These are phyloP conservation scores for Gymnarchus niloticus DNA, from an alignment of 2,113 vertebrate species.

Conservation along the genomic window DNA sequence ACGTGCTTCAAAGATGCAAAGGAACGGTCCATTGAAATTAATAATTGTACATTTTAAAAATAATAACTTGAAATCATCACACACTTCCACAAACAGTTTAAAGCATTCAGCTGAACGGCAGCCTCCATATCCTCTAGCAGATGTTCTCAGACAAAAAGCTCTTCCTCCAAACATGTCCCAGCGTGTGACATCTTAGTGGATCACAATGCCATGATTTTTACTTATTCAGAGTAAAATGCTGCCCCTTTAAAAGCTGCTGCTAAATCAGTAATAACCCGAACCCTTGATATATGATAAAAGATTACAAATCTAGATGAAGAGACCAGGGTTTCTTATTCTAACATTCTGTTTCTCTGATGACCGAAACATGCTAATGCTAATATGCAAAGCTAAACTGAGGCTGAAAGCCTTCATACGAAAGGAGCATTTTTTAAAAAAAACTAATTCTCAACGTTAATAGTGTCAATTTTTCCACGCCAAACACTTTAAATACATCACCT, in stretches of 20 bases:
- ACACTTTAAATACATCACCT: not conserved
- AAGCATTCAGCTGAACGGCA: not conserved
- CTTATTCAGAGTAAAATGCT: not conserved
- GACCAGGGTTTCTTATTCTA: not conserved
- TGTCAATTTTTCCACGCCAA: not conserved
- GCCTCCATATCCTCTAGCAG: not conserved
- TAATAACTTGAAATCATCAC: not conserved
- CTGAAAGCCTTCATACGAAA: not conserved
- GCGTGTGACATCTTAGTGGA: not conserved
- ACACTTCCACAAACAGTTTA: not conserved
- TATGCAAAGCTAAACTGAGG: slow-evolving; percentile 6
- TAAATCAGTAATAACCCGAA: not conserved
- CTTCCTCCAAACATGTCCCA: not conserved
- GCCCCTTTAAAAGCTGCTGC: not conserved
- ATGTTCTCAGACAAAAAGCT: not conserved
- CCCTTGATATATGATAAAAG: not conserved
- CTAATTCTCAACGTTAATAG: too few species aligned
- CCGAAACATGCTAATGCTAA: not conserved
- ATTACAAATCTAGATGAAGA: not conserved
- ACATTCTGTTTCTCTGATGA: not conserved
- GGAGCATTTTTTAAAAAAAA: not conserved
- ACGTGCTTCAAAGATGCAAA: not conserved
- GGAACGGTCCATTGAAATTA: not conserved
- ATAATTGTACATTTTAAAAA: not conserved
- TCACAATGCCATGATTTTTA: not conserved